These are phyloP conservation scores for Leucoraja ocellata DNA, from an alignment of 2,797 vertebrate species.

Conservation along the genomic window DNA sequence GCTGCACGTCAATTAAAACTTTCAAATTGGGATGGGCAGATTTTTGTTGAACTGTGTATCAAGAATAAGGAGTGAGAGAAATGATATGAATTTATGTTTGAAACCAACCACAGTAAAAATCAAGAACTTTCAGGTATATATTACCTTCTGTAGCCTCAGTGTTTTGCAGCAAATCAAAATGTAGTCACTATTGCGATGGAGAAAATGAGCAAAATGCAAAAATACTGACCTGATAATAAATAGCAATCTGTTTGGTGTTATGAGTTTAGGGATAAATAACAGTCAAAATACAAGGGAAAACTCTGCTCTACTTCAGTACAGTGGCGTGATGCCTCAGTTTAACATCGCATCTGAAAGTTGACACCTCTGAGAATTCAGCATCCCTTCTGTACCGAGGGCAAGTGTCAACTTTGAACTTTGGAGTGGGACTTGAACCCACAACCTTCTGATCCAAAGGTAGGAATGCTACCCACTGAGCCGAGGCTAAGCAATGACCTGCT, in stretches of 20 bases:
- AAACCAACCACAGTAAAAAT: not conserved
- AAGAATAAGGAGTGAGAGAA: not conserved
- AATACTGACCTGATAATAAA: not conserved
- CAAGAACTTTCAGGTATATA: not conserved
- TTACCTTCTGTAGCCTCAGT: not conserved
- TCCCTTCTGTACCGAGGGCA: too few relatives aligned
- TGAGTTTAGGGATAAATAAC: not conserved
- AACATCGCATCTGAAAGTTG: not conserved
- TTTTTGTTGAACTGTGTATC: not conserved
- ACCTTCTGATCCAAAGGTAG: not conserved
- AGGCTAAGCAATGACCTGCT: not conserved
- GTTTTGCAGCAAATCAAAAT: not conserved
- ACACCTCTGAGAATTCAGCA: not conserved
- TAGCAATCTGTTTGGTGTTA: not conserved
- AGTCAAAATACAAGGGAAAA: not conserved
- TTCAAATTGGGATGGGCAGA: not conserved
- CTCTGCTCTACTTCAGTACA: not conserved
- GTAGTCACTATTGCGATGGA: not conserved
- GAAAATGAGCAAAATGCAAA: not conserved
- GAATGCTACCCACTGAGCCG: not conserved
- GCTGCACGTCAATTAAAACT: not conserved
- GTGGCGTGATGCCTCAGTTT: not conserved
- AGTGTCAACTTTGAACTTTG: not conserved
- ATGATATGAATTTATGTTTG: not conserved
- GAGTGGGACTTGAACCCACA: not conserved